Base-by-base conservation (phyloP, 2,113 vertebrate genomes). In the Prolemur simus region DNA sequence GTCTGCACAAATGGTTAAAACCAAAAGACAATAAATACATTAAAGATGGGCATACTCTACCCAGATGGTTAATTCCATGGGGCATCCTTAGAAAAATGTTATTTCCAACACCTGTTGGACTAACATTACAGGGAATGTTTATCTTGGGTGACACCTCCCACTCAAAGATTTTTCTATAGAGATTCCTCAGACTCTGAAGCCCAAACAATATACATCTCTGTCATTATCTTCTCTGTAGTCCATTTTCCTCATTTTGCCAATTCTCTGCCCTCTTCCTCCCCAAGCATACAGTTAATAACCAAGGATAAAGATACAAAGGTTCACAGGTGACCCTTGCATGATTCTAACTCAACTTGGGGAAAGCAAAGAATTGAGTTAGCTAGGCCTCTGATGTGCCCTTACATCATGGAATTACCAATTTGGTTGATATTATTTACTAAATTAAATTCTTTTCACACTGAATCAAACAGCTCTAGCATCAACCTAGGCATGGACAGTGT, bases 381-480 rank as follows among this genome's bases (percentile, higher is more conserved):
- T 49, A 66, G 71, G 34, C 39, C n/a, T 76, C 63, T 68, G 54
- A 77, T 73, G 73, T 29, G 58, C n/a, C 88, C 74, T 49, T 27
- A 47, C 20, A 80, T 71, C 69, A 11, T 1, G 69, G 42, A 85
- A 82, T 87, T 66, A 87, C 92, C 92, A 74, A 77, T 85, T 82
- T 85, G 21, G 58, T 68, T 87, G 95, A 56, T 71, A 54, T 12
- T 45, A 52, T 94, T 89, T 88, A 66, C 96, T 89, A 94, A 94
- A 95, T 93, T 88, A 73, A 94, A 93, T 95, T 94, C 85, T 73
- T 88, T 34, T 94, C 86, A n/a, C 77, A 64, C 52, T 52, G 78
- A 94, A 94, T 66, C 87, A 81, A 94, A 32, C 56, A 54, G 73
- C 73, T 89, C 34, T 6, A 21, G 54, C 74, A 78, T 56, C 60